Percentiles rank a stretch among this genome's conserved stretches.
Conservation (phyloP, 2,888 invertebrate genomes). For the Acleris holmiana region DNA sequence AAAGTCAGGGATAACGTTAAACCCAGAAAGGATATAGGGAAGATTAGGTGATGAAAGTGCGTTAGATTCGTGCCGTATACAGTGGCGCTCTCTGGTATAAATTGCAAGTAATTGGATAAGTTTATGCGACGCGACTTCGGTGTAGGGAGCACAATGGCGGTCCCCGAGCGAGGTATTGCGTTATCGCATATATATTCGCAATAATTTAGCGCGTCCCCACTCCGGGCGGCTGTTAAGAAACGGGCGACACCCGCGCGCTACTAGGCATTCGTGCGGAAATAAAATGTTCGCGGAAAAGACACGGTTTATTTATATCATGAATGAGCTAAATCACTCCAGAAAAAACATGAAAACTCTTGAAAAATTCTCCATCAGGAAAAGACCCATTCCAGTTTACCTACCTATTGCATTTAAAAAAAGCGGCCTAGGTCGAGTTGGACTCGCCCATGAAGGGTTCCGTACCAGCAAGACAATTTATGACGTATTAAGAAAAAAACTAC, state of each 20-base stretch:
- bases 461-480: too few relatives aligned
- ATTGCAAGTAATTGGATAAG: constrained; percentile 65
- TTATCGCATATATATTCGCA: constrained; percentile 66
- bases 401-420: too few relatives aligned
- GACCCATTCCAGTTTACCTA: too few relatives aligned
- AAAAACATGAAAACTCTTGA: too few relatives aligned
- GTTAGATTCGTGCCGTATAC: constrained; percentile 34
- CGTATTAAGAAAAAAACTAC: too few relatives aligned
- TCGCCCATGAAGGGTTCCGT: too few relatives aligned
- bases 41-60: constrained; percentile 38
- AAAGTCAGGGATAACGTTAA: constrained; percentile 36
- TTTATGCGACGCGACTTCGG: constrained; percentile 54
- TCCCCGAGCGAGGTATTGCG: constrained; percentile 49
- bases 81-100: constrained; percentile 48
- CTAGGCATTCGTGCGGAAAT: constrained; percentile 48
- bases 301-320: constrained; percentile 37
- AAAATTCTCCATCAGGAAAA: too few relatives aligned
- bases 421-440: too few relatives aligned
- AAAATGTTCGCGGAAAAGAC: constrained; percentile 52
- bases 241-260: constrained; percentile 50
- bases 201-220: constrained; percentile 62
- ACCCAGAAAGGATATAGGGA: constrained; percentile 33
- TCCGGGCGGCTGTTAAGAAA: constrained; percentile 53
- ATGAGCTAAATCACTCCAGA: constrained; percentile 1
- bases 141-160: constrained; percentile 51